Evolutionary conservation across 2,888 invertebrate species (phyloP).

Genomic region (Macrophya annulata): DNA sequence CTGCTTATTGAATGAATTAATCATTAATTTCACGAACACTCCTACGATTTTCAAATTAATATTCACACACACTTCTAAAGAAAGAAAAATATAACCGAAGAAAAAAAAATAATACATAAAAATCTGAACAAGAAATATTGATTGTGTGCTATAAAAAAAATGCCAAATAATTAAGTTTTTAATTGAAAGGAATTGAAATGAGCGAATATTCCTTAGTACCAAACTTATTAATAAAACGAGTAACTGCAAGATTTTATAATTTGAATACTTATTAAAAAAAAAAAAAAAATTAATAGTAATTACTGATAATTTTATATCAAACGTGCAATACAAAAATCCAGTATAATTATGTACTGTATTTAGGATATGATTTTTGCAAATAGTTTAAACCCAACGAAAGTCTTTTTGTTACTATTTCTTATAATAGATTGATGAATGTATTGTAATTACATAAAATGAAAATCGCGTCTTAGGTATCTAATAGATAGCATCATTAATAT

Average conservation of each 20-base stretch:
- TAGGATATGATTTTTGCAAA: slow-evolving; percentile 8
- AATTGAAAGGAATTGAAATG: not conserved
- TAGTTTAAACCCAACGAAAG: not conserved
- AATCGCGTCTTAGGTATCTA: not conserved
- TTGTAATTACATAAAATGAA: not conserved
- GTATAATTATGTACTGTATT: slow-evolving; percentile 18
- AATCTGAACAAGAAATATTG: not conserved
- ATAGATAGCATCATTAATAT: not conserved
- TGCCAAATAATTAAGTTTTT: slow-evolving; percentile 21
- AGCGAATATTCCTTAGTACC: not conserved
- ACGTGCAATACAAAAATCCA: slow-evolving; percentile 31
- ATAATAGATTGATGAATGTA: not conserved
- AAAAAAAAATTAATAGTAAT: not conserved
- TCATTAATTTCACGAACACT: slow-evolving; percentile 53
- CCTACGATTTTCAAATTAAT: not conserved
- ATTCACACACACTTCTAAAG: not conserved
- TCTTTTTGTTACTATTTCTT: slow-evolving; percentile 13
- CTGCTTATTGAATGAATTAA: slow-evolving; percentile 49
- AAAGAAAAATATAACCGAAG: slow-evolving; percentile 43
- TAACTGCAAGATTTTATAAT: not conserved
- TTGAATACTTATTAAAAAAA: not conserved
- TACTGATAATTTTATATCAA: not conserved
- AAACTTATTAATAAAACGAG: not conserved
- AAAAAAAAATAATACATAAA: not conserved
- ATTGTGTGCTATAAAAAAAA: slow-evolving; percentile 31